A percentile compares a stretch with the other conserved stretches of the same genome.
phyloP scores from a whole-genome alignment of 2,113 vertebrate genomes.

The Leucosticte australis region DNA sequence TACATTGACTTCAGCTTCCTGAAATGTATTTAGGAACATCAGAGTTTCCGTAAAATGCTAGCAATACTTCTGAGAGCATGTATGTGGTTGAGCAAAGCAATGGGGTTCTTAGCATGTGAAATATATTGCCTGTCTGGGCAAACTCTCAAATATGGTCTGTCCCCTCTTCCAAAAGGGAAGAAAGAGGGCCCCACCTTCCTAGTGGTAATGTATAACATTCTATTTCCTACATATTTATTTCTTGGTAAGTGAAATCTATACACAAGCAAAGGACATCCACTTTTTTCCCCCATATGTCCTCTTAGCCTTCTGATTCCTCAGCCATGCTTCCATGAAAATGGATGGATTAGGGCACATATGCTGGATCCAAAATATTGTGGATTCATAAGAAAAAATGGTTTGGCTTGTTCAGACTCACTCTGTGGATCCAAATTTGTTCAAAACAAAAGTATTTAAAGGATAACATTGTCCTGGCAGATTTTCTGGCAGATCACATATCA shows the following conservation, averaged over 20 bases:
- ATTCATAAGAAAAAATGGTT: neutral
- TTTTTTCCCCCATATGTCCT: neutral
- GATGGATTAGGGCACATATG: neutral
- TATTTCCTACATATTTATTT: neutral
- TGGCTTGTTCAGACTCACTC: neutral
- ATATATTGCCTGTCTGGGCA: neutral
- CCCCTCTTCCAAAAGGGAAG: neutral
- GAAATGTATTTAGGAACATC: neutral
- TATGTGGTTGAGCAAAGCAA: neutral
- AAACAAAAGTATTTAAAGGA: neutral
- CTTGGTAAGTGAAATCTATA: neutral
- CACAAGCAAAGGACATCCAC: neutral
- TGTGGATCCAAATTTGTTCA: neutral
- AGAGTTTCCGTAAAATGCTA: neutral
- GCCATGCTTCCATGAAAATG: neutral
- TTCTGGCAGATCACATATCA: conserved; percentile 1
- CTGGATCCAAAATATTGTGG: neutral
- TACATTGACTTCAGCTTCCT: neutral
- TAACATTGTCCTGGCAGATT: neutral
- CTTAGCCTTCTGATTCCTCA: neutral
- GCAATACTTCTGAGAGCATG: neutral
- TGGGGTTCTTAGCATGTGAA: neutral
- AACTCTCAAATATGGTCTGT: neutral
- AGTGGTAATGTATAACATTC: neutral
- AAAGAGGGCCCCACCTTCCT: neutral